Evolutionary conservation across 2,797 vertebrate species (phyloP).

Genomic region (Mus minutoides): DNA sequence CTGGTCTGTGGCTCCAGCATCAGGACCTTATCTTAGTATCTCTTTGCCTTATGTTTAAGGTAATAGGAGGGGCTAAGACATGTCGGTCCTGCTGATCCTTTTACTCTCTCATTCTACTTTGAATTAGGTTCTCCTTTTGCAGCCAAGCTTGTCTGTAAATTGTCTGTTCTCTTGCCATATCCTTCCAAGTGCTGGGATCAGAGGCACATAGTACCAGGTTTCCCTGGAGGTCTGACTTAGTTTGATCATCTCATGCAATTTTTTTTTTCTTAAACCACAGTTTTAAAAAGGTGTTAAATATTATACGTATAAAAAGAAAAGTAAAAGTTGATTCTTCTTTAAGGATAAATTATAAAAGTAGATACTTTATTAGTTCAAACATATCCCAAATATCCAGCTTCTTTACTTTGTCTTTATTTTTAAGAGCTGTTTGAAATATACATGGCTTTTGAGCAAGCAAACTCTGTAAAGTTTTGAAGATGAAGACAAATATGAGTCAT

Average conservation of each 20-base stretch:
- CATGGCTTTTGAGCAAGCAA: neutral
- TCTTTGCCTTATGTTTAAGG: neutral
- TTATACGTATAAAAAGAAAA: neutral
- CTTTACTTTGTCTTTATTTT: neutral
- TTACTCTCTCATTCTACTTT: too few relatives aligned
- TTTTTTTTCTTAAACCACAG: neutral
- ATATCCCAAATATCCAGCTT: neutral
- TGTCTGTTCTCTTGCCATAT: neutral
- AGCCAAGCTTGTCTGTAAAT: neutral
- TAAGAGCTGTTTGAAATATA: slow-evolving; percentile 13
- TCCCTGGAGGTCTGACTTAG: neutral
- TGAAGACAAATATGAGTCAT: neutral
- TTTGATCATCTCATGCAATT: neutral
- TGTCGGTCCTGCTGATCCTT: neutral
- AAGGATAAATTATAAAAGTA: neutral
- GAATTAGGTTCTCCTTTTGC: neutral
- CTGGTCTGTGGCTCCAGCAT: neutral
- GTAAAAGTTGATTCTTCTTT: neutral
- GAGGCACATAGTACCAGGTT: neutral
- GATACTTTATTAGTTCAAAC: neutral
- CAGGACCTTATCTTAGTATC: neutral
- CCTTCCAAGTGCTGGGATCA: too few relatives aligned
- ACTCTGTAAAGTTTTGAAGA: neutral
- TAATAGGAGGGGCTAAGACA: neutral
- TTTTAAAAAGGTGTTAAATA: neutral